A percentile compares a stretch with the other conserved stretches of the same genome.
These are phyloP conservation scores for Drosophila leonis DNA, from an alignment of 2,888 invertebrate species.

Conservation along the genomic window DNA sequence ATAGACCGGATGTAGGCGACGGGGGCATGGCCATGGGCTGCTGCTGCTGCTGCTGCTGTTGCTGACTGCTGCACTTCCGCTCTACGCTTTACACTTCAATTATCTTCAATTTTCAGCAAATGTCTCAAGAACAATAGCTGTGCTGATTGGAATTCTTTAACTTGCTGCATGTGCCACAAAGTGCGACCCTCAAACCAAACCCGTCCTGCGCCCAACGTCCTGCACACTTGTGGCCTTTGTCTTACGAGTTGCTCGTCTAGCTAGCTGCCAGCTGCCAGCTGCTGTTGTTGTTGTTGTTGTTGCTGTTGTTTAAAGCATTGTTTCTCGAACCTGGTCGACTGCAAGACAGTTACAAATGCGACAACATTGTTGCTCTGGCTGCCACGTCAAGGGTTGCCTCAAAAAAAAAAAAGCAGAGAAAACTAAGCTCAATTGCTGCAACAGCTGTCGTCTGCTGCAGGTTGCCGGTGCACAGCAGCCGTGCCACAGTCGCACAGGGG, in stretches of 20 bases:
- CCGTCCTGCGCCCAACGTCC: constrained; percentile 1
- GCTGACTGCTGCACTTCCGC: constrained; percentile 79
- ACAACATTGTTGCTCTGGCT: constrained; percentile 72
- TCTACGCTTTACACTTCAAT: constrained; percentile 80
- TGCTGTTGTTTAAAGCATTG: constrained; percentile 49
- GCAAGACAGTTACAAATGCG: constrained; percentile 79
- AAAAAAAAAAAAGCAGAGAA: constrained; percentile 2
- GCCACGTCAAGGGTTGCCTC: constrained; percentile 31
- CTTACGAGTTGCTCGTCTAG: constrained; percentile 29
- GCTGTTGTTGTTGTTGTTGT: constrained; percentile 12
- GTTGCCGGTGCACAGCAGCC: constrained; percentile 32
- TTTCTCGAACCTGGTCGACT: constrained; percentile 54
- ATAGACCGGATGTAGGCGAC: constrained; percentile 26
- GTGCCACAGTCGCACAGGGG: constrained; percentile 18
- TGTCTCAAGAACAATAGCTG: constrained; percentile 81
- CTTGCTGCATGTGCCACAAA: constrained; percentile 71
- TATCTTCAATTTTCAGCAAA: constrained; percentile 81
- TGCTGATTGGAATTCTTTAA: constrained; percentile 81
- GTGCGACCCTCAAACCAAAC: constrained; percentile 4
- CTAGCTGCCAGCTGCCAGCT: neutral
- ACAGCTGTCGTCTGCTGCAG: constrained; percentile 51
- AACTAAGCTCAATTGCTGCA: constrained; percentile 51
- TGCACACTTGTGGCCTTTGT: constrained; percentile 53
- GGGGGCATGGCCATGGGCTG: constrained; percentile 36
- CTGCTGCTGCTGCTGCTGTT: constrained; percentile 43